Evolutionary conservation across 2,888 invertebrate genomes (phyloP).

Genomic region (Epsilonema sp.): DNA sequence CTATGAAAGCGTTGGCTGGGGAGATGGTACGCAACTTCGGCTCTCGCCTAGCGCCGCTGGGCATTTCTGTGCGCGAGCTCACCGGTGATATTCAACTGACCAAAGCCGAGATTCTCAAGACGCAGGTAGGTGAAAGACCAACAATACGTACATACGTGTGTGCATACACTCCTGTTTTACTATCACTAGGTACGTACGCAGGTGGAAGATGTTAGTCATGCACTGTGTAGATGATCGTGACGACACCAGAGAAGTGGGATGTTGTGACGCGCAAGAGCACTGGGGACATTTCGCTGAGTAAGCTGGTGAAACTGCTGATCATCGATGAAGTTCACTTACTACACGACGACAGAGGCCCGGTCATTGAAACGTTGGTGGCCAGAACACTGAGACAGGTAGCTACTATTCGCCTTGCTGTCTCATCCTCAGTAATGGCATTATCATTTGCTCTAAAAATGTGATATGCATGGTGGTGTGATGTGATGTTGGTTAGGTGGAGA

Average conservation of each 20-base stretch:
- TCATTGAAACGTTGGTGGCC: slow-evolving; percentile 88
- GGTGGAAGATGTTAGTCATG: no score
- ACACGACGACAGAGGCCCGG: slow-evolving; percentile 89
- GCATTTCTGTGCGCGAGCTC: slow-evolving; percentile 66
- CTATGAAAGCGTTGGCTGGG: slow-evolving; percentile 96
- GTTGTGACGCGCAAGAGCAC: slow-evolving; percentile 73
- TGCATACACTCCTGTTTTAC: no score
- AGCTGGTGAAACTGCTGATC: slow-evolving; percentile 73
- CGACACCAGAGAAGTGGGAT: slow-evolving; percentile 99
- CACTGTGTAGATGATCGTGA: slow-evolving; percentile 85
- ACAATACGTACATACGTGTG: no score
- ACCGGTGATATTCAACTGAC: slow-evolving; percentile 97
- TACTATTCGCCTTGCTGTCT: neutral
- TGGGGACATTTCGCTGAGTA: slow-evolving; percentile 69
- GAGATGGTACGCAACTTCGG: slow-evolving; percentile 93
- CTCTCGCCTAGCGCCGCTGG: slow-evolving; percentile 52
- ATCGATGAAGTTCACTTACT: slow-evolving; percentile 90
- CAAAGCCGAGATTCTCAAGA: slow-evolving; percentile 73
- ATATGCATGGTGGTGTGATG: no score
- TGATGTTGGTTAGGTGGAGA: slow-evolving; percentile 36
- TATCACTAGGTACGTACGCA: no score
- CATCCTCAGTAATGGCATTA: neutral
- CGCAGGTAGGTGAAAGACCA: slow-evolving; percentile 41
- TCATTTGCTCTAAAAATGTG: neutral
- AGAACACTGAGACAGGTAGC: slow-evolving; percentile 62